Percentiles rank a stretch among this genome's conserved stretches.
phyloP scores from a whole-genome alignment of 2,113 vertebrate species.

The Phylloscopus trochiloides region DNA sequence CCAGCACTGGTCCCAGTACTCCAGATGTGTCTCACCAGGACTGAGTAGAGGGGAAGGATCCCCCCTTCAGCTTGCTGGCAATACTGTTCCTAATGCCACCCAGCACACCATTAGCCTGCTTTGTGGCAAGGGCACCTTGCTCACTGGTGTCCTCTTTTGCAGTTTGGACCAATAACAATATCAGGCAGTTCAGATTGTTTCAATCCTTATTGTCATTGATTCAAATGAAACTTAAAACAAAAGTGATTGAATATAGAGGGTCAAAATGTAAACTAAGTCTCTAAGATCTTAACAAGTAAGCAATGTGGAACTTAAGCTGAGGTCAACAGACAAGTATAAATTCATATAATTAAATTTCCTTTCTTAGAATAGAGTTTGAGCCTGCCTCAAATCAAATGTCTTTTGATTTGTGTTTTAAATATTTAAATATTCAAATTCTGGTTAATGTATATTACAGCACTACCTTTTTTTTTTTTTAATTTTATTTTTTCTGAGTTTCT shows the following conservation, averaged over 20 bases:
- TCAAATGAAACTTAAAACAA: background rate
- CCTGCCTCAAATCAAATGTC: background rate
- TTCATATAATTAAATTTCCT: background rate
- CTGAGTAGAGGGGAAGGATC: background rate
- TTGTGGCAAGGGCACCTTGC: fast-evolving
- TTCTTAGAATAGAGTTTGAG: background rate
- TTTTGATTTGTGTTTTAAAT: background rate
- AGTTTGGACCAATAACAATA: background rate
- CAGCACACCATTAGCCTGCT: background rate
- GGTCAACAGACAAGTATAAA: background rate
- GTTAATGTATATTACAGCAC: background rate
- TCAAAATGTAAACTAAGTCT: background rate
- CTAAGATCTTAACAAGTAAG: background rate
- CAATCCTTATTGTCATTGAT: background rate
- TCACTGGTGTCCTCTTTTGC: background rate
- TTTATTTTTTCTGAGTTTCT: too few relatives aligned
- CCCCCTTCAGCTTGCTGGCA: fast-evolving
- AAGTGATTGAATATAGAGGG: background rate
- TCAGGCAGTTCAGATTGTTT: background rate
- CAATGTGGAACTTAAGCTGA: background rate
- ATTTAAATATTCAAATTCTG: background rate
- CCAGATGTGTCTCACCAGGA: background rate
- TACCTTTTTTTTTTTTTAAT: background rate
- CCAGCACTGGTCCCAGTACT: background rate
- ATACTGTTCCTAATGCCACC: background rate